Percentiles rank a stretch among this genome's conserved stretches.
Conservation (phyloP, 2,888 invertebrate genomes). For the Acheta domesticus region DNA sequence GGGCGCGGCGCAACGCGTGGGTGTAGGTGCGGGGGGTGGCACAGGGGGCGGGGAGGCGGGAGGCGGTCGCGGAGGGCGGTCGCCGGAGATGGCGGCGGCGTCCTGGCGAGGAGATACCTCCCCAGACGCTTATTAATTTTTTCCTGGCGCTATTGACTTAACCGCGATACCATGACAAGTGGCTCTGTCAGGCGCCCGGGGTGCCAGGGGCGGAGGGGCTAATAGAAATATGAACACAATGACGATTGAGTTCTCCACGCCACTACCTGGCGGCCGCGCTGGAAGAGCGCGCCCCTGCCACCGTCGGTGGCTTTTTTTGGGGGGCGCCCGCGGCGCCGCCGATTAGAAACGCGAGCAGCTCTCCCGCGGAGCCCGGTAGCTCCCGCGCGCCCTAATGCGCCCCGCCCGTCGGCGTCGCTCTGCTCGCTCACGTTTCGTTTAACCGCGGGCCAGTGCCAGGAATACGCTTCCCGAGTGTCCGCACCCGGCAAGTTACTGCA, state of each 20-base stretch:
- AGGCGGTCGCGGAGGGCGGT: neutral
- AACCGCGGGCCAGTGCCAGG: too few species aligned
- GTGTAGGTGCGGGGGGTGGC: neutral
- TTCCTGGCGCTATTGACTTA: neutral
- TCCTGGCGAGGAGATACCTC: neutral
- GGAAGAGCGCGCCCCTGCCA: neutral
- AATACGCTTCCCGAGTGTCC: too few species aligned
- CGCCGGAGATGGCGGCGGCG: neutral
- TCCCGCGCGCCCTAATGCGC: neutral
- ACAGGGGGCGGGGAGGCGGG: neutral
- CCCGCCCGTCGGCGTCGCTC: neutral
- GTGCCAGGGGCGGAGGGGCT: neutral
- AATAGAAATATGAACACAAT: conserved; percentile 7
- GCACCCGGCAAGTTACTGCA: too few species aligned
- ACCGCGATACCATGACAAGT: conserved; percentile 6
- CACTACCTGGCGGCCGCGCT: neutral
- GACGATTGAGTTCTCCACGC: conserved; percentile 18
- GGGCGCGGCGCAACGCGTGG: too few species aligned
- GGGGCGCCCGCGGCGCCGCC: neutral
- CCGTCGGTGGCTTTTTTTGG: neutral
- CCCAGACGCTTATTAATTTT: neutral
- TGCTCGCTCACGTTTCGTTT: too few species aligned
- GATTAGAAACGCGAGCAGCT: neutral
- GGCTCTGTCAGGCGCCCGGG: neutral
- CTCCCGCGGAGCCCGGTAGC: neutral